Percentiles rank a stretch among this genome's conserved stretches.
phyloP scores from a whole-genome alignment of 1,140 invertebrate genomes.

The Bradynema listronoti region DNA sequence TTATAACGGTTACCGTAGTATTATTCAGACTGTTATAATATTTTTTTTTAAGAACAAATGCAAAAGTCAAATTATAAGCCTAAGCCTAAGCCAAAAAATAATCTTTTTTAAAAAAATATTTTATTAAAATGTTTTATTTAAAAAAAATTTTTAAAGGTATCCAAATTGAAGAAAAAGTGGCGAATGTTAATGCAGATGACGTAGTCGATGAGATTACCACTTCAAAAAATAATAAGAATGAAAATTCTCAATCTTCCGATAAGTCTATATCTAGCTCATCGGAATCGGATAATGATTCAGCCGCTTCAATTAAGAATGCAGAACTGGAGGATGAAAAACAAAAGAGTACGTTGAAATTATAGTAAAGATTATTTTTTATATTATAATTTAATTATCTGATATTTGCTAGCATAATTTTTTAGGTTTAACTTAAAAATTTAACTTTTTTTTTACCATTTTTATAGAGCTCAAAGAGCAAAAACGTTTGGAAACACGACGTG shows the following conservation, averaged over 20 bases:
- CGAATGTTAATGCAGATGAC: neutral
- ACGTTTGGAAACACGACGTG: constrained; percentile 20
- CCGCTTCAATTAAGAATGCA: neutral
- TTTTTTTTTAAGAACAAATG: neutral
- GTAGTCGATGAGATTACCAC: neutral
- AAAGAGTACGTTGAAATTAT: constrained; percentile 16
- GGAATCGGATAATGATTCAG: neutral
- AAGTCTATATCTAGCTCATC: neutral
- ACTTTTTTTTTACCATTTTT: constrained; percentile 8
- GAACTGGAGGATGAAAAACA: constrained; percentile 10
- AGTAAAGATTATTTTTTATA: neutral
- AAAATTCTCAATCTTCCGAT: neutral
- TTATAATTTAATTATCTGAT: constrained; percentile 6
- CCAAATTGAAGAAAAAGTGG: neutral
- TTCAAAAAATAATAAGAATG: neutral
- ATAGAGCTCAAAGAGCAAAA: constrained; percentile 23
- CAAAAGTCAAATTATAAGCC: no score
- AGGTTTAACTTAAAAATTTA: neutral
- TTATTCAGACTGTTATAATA: neutral
- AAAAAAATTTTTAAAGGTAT: neutral
- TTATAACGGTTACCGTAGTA: neutral
- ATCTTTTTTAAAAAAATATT: neutral
- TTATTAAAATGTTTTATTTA: neutral
- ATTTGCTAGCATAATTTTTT: constrained; percentile 1
- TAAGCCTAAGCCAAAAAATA: no score